Evolutionary conservation across 2,888 invertebrate genomes (phyloP).

Genomic region (Agelastica alni): DNA sequence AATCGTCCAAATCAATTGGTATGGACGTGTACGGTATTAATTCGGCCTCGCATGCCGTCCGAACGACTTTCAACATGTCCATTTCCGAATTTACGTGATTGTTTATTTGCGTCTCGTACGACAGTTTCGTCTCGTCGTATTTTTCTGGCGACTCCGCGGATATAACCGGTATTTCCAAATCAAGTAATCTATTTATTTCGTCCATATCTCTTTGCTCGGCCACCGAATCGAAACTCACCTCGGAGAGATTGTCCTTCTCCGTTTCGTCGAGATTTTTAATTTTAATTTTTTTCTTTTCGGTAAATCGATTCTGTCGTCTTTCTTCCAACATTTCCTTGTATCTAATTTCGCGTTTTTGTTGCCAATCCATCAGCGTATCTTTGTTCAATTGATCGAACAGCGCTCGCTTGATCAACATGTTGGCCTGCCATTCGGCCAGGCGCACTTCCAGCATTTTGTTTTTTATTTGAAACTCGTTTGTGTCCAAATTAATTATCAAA

Average conservation of each 20-base stretch:
- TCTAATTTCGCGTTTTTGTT: slow-evolving; percentile 38
- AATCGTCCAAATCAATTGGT: slow-evolving; percentile 53
- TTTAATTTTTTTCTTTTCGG: slow-evolving; percentile 30
- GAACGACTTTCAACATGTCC: slow-evolving; percentile 56
- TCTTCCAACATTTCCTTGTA: slow-evolving; percentile 47
- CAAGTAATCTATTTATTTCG: slow-evolving; percentile 53
- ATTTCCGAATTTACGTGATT: slow-evolving; percentile 57
- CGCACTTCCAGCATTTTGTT: slow-evolving; percentile 40
- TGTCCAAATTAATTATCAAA: slow-evolving; percentile 60
- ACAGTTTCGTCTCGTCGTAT: slow-evolving; percentile 57
- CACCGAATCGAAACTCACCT: slow-evolving; percentile 55
- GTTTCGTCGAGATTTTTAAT: slow-evolving; percentile 7
- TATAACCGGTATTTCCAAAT: slow-evolving; percentile 56
- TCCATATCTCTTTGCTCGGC: slow-evolving; percentile 60
- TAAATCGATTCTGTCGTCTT: slow-evolving; percentile 46
- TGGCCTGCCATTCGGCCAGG: slow-evolving; percentile 49
- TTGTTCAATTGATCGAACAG: slow-evolving; percentile 35
- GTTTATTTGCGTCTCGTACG: slow-evolving; percentile 58
- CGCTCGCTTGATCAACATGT: slow-evolving; percentile 51
- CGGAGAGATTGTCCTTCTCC: slow-evolving; percentile 35
- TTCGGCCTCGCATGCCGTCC: slow-evolving; percentile 54
- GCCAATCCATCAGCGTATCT: slow-evolving; percentile 42
- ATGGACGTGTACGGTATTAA: slow-evolving; percentile 58
- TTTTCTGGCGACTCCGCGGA: slow-evolving; percentile 59
- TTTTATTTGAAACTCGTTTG: slow-evolving; percentile 42